A percentile compares a stretch with the other conserved stretches of the same genome.
phyloP scores from a whole-genome alignment of 2,113 vertebrate genomes.

The Lycaon pictus region DNA sequence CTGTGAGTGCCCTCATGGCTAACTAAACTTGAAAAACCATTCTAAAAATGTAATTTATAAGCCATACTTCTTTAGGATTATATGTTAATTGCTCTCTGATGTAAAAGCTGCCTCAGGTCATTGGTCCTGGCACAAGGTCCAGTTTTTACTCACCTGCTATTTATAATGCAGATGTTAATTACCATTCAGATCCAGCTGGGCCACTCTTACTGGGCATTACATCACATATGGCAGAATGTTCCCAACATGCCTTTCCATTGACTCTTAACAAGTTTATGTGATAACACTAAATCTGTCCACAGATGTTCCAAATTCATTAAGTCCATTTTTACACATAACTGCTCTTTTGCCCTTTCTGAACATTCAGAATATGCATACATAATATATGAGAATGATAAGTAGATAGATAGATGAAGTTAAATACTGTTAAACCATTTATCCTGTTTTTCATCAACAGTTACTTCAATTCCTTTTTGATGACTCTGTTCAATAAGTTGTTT shows the following conservation, averaged over 20 bases:
- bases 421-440: not conserved
- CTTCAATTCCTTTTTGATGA: not conserved
- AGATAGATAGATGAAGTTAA: not conserved
- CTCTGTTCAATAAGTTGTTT: not conserved
- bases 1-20: not conserved
- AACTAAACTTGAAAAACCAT: not conserved
- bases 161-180: constrained; percentile 39
- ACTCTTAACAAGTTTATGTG: not conserved
- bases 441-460: not conserved
- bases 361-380: not conserved
- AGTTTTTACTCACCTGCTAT: not conserved
- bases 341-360: not conserved
- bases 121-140: not conserved
- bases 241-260: not conserved
- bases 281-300: not conserved
- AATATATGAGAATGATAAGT: not conserved
- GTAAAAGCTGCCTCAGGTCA: not conserved
- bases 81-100: constrained; percentile 2
- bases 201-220: not conserved
- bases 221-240: not conserved
- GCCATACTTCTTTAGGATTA: not conserved
- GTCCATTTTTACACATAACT: not conserved
- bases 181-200: not conserved
- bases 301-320: not conserved
- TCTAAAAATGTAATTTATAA: constrained; percentile 11